These are phyloP conservation scores for Anguilla marmorata DNA, from an alignment of 2,797 vertebrate species.

Conservation along the genomic window DNA sequence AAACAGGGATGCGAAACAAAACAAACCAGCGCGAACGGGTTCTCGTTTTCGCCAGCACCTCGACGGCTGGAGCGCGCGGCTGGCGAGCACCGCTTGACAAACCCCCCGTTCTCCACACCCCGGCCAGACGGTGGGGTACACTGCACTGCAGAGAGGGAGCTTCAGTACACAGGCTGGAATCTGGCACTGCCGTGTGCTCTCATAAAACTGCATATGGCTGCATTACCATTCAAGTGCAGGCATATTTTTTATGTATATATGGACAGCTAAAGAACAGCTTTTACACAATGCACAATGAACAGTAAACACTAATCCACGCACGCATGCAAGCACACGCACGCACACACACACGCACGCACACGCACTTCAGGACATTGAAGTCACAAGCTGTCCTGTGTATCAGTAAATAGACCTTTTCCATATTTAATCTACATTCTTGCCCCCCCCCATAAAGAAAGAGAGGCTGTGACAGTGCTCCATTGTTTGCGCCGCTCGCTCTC, in stretches of 20 bases:
- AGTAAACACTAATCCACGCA: conserved; percentile 47
- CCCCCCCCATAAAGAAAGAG: conserved; percentile 58
- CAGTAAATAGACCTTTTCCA: conserved; percentile 70
- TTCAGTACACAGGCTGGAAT: conserved; percentile 48
- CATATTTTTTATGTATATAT: conserved; percentile 69
- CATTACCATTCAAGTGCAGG: conserved; percentile 55
- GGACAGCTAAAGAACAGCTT: conserved; percentile 75
- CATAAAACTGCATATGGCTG: conserved; percentile 74
- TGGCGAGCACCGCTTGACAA: conserved; percentile 32
- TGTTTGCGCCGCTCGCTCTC: conserved; percentile 68
- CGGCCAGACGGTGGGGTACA: conserved; percentile 20
- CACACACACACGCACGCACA: conserved; percentile 22
- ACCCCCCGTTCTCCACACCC: conserved; percentile 37
- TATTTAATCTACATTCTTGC: conserved; percentile 78
- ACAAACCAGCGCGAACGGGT: not conserved
- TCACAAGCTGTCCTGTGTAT: conserved; percentile 65
- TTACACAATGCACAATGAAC: conserved; percentile 71
- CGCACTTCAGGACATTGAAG: conserved; percentile 39
- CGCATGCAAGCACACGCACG: conserved; percentile 32
- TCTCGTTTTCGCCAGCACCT: conserved; percentile 25
- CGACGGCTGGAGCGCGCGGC: not conserved
- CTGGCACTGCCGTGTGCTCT: conserved; percentile 49
- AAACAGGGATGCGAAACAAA: conserved; percentile 9
- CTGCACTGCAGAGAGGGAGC: conserved; percentile 41
- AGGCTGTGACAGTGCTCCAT: conserved; percentile 89